These are phyloP conservation scores for Arothron firmamentum DNA, from an alignment of 2,113 vertebrate genomes.

Conservation along the genomic window DNA sequence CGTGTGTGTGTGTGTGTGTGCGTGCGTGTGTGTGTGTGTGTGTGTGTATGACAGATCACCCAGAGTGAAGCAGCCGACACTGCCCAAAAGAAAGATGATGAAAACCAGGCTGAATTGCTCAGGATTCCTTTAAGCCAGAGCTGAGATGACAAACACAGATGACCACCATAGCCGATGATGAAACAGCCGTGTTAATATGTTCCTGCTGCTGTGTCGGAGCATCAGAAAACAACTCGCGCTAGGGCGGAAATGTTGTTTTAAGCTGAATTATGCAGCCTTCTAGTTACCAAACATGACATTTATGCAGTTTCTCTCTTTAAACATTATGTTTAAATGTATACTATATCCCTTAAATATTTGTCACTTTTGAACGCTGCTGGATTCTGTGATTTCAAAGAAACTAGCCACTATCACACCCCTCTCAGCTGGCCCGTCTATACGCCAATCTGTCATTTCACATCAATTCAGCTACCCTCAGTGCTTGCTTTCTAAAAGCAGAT, in stretches of 20 bases:
- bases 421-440: conserved; percentile 28
- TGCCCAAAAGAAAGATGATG: conserved; percentile 54
- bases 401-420: not conserved
- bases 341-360: no score
- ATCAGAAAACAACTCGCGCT: conserved; percentile 22
- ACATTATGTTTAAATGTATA: no score
- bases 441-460: conserved; percentile 38
- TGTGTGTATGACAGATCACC: conserved; percentile 20
- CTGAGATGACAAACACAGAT: conserved; percentile 41
- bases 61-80: conserved; percentile 39
- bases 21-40: not conserved
- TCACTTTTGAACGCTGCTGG: no score
- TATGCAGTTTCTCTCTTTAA: no score
- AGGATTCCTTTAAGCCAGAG: conserved; percentile 56
- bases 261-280: conserved; percentile 30
- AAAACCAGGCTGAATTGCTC: conserved; percentile 51
- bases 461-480: conserved; percentile 23
- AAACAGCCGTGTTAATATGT: conserved; percentile 25
- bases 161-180: conserved; percentile 26
- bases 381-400: no score
- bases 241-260: conserved; percentile 37
- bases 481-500: conserved; percentile 27
- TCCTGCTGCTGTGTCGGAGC: conserved; percentile 24
- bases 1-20: not conserved
- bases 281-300: not conserved